Evolutionary conservation across 2,888 invertebrate genomes (phyloP).

Genomic region (Cylloceria caligata): DNA sequence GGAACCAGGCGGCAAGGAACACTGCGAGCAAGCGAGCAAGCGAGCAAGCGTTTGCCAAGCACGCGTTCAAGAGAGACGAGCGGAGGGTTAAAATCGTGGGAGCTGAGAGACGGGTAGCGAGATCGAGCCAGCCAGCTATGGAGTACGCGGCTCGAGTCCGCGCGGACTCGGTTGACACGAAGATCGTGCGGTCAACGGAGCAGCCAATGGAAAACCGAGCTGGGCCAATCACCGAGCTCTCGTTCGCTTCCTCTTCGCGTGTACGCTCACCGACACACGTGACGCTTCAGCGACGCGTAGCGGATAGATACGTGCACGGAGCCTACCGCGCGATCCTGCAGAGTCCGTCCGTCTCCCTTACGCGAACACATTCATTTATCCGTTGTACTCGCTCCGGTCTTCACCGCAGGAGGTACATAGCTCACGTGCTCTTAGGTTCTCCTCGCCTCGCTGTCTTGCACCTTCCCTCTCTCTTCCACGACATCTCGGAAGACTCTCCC

Average conservation of each 20-base stretch:
- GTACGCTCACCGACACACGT: conserved; percentile 31
- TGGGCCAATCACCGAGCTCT: conserved; percentile 51
- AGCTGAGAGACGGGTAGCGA: conserved; percentile 40
- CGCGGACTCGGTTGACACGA: conserved; percentile 66
- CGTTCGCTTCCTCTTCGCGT: background rate
- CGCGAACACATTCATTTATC: conserved; percentile 27
- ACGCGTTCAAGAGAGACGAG: conserved; percentile 63
- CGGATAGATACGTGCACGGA: conserved; percentile 18
- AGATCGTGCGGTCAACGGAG: conserved; percentile 59
- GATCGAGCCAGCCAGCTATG: conserved; percentile 41
- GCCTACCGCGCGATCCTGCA: conserved; percentile 5
- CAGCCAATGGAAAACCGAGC: conserved; percentile 60
- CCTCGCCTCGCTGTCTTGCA: conserved; percentile 20
- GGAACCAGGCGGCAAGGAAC: conserved; percentile 49
- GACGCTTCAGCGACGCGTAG: conserved; percentile 43
- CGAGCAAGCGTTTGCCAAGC: conserved; percentile 54
- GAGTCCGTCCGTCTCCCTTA: conserved; percentile 37
- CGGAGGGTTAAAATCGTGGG: conserved; percentile 62
- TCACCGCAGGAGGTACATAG: conserved; percentile 64
- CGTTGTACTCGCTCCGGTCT: conserved; percentile 53
- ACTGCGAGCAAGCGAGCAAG: conserved; percentile 39
- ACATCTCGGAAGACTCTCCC: conserved; percentile 25
- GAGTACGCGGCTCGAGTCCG: conserved; percentile 66
- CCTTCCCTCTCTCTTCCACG: background rate
- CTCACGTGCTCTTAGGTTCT: conserved; percentile 60